These are phyloP conservation scores for Heliothis peltigera DNA, from an alignment of 2,888 invertebrate genomes.

Conservation along the genomic window DNA sequence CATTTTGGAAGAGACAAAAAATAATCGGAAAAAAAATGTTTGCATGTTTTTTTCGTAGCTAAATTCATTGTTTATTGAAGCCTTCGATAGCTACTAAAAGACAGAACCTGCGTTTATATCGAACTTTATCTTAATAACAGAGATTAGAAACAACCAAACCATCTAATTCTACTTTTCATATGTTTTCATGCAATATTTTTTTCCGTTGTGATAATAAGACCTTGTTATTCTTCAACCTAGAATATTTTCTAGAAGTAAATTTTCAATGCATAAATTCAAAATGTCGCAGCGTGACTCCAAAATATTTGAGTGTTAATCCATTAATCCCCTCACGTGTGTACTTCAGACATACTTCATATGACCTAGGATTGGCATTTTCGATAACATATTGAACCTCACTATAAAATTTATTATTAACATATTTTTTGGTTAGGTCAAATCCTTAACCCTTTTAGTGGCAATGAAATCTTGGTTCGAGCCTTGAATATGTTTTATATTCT, in stretches of 20 bases:
- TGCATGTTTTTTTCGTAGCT: too few species aligned
- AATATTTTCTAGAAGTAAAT: conserved; percentile 37
- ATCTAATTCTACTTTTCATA: too few species aligned
- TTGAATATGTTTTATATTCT: background rate
- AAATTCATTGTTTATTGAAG: too few species aligned
- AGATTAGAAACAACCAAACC: too few species aligned
- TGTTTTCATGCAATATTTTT: too few species aligned
- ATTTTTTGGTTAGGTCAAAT: conserved; percentile 17
- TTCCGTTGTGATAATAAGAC: background rate
- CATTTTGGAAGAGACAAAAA: too few species aligned
- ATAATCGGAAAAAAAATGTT: too few species aligned
- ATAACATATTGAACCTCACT: conserved; percentile 24
- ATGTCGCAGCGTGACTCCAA: conserved; percentile 24
- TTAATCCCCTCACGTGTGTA: conserved; percentile 24
- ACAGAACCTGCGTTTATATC: too few species aligned
- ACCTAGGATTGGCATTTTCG: conserved; percentile 28
- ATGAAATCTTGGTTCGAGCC: background rate
- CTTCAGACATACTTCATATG: conserved; percentile 23
- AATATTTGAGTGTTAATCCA: conserved; percentile 25
- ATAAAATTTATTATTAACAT: conserved; percentile 33
- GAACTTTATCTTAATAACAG: too few species aligned
- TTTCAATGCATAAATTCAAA: conserved; percentile 39
- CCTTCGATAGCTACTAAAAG: too few species aligned
- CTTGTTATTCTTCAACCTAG: background rate
- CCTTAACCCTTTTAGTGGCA: background rate